Evolutionary conservation across 2,797 vertebrate species (phyloP).

Genomic region (Gallinago stenura): DNA sequence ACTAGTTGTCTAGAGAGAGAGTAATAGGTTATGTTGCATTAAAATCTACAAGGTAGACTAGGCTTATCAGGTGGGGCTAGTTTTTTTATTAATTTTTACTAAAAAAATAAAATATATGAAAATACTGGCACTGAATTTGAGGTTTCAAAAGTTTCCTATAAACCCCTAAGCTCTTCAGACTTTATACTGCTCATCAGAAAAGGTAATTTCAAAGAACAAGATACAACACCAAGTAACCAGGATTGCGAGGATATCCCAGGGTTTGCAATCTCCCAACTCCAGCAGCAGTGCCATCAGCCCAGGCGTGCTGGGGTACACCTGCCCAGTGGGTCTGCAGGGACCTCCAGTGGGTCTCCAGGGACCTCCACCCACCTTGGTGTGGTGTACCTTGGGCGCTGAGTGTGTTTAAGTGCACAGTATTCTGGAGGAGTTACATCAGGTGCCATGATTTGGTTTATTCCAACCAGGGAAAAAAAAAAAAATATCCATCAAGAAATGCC

Average conservation of each 20-base stretch:
- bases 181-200: neutral
- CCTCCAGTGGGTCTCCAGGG: no score
- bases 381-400: neutral
- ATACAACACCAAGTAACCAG: neutral
- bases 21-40: neutral
- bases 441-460: neutral
- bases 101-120: neutral
- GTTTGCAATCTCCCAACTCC: neutral
- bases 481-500: neutral
- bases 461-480: neutral
- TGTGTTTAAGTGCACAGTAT: neutral
- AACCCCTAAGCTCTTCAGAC: neutral
- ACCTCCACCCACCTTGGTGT: neutral
- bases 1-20: neutral
- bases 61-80: neutral
- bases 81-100: neutral
- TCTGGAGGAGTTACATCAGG: neutral
- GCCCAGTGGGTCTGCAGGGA: neutral
- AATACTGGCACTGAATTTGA: neutral
- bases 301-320: accelerated
- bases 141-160: neutral
- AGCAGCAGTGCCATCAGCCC: accelerated
- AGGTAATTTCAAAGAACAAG: neutral
- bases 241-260: accelerated
- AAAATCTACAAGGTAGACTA: neutral